These are phyloP conservation scores for Basileuterus tristriatus DNA, from an alignment of 2,797 vertebrate species.

Conservation along the genomic window DNA sequence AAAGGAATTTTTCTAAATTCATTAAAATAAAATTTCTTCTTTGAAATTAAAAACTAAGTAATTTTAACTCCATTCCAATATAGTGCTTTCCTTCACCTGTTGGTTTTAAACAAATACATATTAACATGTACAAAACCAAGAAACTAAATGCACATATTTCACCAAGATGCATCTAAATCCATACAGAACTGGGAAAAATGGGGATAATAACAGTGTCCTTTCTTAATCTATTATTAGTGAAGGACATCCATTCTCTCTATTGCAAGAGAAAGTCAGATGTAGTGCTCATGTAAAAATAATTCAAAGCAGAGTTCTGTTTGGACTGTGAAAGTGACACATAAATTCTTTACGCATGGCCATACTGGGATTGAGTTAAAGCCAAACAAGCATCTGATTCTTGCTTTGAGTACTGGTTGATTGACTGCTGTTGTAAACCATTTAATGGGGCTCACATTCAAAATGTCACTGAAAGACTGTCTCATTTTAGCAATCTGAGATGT, in stretches of 20 bases:
- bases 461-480: neutral
- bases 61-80: neutral
- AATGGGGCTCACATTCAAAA: neutral
- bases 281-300: neutral
- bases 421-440: constrained; percentile 26
- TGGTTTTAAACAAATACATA: neutral
- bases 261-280: neutral
- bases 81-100: neutral
- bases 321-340: neutral
- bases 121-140: neutral
- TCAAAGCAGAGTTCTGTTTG: neutral
- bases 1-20: neutral
- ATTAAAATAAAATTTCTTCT: neutral
- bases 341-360: neutral
- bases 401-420: constrained; percentile 13
- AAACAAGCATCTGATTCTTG: constrained; percentile 10
- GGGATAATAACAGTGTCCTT: neutral
- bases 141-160: neutral
- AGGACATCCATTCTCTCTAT: neutral
- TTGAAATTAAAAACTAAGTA: neutral
- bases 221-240: neutral
- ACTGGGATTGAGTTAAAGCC: constrained; percentile 1
- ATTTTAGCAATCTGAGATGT: neutral
- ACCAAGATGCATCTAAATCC: neutral
- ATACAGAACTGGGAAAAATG: neutral